A percentile compares a stretch with the other conserved stretches of the same genome.
Conservation (phyloP, 2,113 vertebrate species). For the Pluvialis apricaria region DNA sequence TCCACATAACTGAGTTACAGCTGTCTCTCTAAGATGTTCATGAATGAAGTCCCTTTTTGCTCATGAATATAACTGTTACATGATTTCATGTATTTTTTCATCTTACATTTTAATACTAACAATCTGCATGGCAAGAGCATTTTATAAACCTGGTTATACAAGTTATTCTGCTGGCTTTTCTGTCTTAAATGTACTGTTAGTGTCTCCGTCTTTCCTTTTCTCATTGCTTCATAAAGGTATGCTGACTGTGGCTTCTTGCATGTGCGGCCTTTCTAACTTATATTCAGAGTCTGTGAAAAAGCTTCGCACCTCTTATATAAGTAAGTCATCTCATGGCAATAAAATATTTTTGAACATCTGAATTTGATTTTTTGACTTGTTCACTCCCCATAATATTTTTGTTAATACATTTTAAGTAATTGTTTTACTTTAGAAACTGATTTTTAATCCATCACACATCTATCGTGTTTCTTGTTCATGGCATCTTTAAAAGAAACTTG, state of each 20-base stretch:
- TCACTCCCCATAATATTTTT: not conserved
- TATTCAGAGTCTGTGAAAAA: conserved; percentile 92
- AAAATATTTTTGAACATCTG: conserved; percentile 7
- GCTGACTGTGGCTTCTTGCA: conserved; percentile 85
- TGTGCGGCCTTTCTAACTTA: conserved; percentile 78
- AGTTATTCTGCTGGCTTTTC: conserved; percentile 49
- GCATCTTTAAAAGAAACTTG: not conserved
- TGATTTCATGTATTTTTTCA: not conserved
- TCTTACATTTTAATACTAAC: not conserved
- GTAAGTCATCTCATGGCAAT: conserved; percentile 82
- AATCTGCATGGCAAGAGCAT: conserved; percentile 25
- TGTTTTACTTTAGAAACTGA: not conserved
- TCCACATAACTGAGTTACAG: not conserved
- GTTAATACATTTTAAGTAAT: not conserved
- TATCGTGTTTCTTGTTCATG: not conserved
- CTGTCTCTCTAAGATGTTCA: not conserved
- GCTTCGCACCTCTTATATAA: conserved; percentile 83
- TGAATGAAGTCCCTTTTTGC: not conserved
- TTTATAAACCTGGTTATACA: not conserved
- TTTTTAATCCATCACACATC: not conserved
- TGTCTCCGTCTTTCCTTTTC: conserved; percentile 77
- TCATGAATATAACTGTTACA: not conserved
- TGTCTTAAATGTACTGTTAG: conserved; percentile 65
- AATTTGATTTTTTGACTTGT: not conserved
- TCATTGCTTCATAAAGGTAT: conserved; percentile 83